Evolutionary conservation across 2,113 vertebrate species (phyloP), one percentile per base, ranked within the genome.

Genomic region (Lagopus leucura): DNA sequence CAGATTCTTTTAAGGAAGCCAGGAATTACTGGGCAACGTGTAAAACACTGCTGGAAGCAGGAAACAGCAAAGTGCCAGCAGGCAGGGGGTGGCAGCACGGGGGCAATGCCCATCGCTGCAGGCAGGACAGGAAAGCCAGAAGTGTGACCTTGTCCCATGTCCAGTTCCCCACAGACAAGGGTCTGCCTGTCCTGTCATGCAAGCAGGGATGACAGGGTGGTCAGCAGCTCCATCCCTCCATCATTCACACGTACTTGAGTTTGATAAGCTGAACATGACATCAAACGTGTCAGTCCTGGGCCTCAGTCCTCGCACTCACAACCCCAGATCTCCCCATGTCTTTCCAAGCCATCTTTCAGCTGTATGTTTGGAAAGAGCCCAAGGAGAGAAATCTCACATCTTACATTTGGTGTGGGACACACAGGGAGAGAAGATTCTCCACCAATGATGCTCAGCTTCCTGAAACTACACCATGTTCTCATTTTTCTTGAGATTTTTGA

Each of bases 111-210:
- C 32, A 34, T 64, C 34, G 13, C 3, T 11, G 89, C 52, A 73
- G 16, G 2, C 47, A 82, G 81, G n/a, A 8, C 1, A 1, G 36
- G 40, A 27, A 75, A 67, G 20, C 42, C 1, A 64, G 1, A 45
- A 92, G 58, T 6, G 0, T 2, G 54, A 84, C 73, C 1, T 0
- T 36, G 64, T 54, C 57, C 71, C 0, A 1, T 64, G 74, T 21
- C 57, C 73, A 74, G 52, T 38, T 28, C 5, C 38, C 38, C 25
- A 19, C 11, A 17, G 16, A 17, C 36, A 18, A 38, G 61, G 36
- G 61, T 12, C 36, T 64, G 54, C 34, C 48, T 32, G 48, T 73
- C 58, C 73, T 71, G 13, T 36, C 1, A 0, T 2, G 8, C 0
- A 0, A 12, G 52, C 58, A 48, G 34, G 50, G n/a, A 5, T 30